These are phyloP conservation scores for Spinibarbus caldwelli DNA, from an alignment of 2,797 vertebrate species.

Conservation along the genomic window DNA sequence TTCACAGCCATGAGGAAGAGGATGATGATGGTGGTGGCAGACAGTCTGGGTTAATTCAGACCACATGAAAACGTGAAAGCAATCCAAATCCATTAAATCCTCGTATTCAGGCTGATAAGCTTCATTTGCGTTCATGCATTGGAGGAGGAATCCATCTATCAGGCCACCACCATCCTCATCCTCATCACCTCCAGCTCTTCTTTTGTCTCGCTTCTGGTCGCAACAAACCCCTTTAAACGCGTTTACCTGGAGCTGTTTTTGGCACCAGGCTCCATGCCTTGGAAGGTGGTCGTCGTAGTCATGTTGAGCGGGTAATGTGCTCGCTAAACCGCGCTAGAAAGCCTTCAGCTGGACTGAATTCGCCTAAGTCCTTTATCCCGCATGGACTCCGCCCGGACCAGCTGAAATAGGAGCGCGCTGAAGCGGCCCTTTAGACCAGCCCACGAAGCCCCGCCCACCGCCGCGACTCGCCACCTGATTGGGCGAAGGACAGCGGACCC, in stretches of 20 bases:
- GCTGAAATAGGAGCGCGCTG: slow-evolving; percentile 64
- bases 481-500: slow-evolving; percentile 49
- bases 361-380: slow-evolving; percentile 56
- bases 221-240: slow-evolving; percentile 29
- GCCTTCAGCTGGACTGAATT: slow-evolving; percentile 55
- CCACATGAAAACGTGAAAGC: not conserved
- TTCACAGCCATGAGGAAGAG: slow-evolving; percentile 19
- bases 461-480: slow-evolving; percentile 65
- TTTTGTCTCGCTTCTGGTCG: slow-evolving; percentile 76
- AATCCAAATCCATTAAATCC: not conserved
- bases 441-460: slow-evolving; percentile 68
- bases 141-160: slow-evolving; percentile 39
- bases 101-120: not conserved
- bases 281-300: slow-evolving; percentile 82
- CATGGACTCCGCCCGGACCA: slow-evolving; percentile 81
- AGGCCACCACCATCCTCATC: slow-evolving; percentile 53
- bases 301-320: slow-evolving; percentile 67
- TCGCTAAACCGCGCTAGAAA: slow-evolving; percentile 40
- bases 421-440: slow-evolving; percentile 69
- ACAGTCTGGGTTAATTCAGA: slow-evolving; percentile 29
- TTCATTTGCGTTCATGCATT: not conserved
- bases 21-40: slow-evolving; percentile 37
- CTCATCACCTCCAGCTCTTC: slow-evolving; percentile 65
- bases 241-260: slow-evolving; percentile 84
- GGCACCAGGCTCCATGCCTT: slow-evolving; percentile 79